Base-by-base conservation (phyloP, 2,797 vertebrate species). In the Arctocebus calabarensis region DNA sequence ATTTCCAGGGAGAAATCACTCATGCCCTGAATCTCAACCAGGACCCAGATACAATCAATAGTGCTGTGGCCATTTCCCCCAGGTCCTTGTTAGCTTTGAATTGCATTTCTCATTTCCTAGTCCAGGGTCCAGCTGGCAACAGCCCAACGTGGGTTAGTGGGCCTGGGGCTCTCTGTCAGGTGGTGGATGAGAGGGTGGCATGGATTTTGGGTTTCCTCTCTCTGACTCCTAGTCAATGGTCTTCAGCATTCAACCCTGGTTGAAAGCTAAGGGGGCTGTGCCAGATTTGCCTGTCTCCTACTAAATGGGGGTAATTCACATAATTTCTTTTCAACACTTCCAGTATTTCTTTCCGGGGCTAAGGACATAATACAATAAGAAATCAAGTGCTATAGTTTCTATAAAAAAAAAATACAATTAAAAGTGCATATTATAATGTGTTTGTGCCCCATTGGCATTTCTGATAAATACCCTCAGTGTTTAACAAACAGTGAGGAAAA, bases 401-500 rank as follows among this genome's bases (percentile, higher is more conserved):
- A 68, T 34, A 17, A 43, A 64, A 57, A 68, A 66, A 81, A 94
- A 40, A 29, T 22, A 86, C 55, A 88, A 82, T 68, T 83, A 82
- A 84, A 93, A 93, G 27, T 34, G 62, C 61, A 48, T 45, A 88
- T 27, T 71, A 66, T 23, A 88, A 77, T 61, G 34, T 52, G 57
- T 48, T 83, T 74, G 20, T 57, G 57, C 89, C 84, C 90, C 40
- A 78, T 3, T 77, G 94, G 37, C 78, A 90, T 93, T 96, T 86
- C 89, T 96, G 85, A 96, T 79, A 93, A 94, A 94, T 85, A 62
- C 43, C 55, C 74, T 19, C 40, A 86, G 85, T 94, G 88, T 83
- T 95, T 94, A 97, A 97, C 94, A 94, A 93, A 93, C 78, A 79
- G 29, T 7, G 17, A 73, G 13, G n/a, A 94, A 66, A 92, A 91